Percentiles rank a stretch among this genome's conserved stretches.
These are phyloP conservation scores for Amphiprion percula DNA, from an alignment of 2,113 vertebrate species.

Conservation along the genomic window DNA sequence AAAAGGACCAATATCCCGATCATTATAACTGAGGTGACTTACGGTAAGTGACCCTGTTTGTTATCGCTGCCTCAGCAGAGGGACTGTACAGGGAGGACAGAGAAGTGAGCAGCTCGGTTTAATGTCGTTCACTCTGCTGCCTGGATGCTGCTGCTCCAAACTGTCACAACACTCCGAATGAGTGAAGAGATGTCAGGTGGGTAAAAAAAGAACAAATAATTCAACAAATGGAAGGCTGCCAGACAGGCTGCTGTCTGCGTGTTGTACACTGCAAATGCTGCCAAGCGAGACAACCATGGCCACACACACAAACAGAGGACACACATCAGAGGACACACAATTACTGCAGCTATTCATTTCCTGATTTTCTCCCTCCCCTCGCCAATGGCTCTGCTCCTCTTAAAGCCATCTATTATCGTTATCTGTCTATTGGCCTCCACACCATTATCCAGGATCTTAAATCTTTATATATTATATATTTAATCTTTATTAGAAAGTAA, in stretches of 20 bases:
- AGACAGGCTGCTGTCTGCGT: slow-evolving; percentile 31
- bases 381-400: slow-evolving; percentile 34
- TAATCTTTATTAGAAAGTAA: slow-evolving; percentile 67
- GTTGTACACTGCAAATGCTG: slow-evolving; percentile 22
- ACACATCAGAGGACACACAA: slow-evolving; percentile 10
- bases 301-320: slow-evolving; percentile 18
- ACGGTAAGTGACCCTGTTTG: not conserved
- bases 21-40: not conserved
- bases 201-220: slow-evolving; percentile 14
- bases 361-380: slow-evolving; percentile 17
- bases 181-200: slow-evolving; percentile 46
- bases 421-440: slow-evolving; percentile 35
- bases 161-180: slow-evolving; percentile 52
- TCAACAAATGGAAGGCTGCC: slow-evolving; percentile 30
- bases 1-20: no score
- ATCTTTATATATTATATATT: slow-evolving; percentile 61
- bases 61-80: not conserved
- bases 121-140: slow-evolving; percentile 13
- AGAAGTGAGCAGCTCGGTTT: slow-evolving; percentile 19
- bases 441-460: slow-evolving; percentile 56
- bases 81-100: not conserved
- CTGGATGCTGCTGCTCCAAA: slow-evolving; percentile 31
- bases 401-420: slow-evolving; percentile 62
- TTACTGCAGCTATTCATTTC: slow-evolving; percentile 47
- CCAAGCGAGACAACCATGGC: not conserved